Evolutionary conservation across 2,797 vertebrate genomes (phyloP).

Genomic region (Siniperca obscura): DNA sequence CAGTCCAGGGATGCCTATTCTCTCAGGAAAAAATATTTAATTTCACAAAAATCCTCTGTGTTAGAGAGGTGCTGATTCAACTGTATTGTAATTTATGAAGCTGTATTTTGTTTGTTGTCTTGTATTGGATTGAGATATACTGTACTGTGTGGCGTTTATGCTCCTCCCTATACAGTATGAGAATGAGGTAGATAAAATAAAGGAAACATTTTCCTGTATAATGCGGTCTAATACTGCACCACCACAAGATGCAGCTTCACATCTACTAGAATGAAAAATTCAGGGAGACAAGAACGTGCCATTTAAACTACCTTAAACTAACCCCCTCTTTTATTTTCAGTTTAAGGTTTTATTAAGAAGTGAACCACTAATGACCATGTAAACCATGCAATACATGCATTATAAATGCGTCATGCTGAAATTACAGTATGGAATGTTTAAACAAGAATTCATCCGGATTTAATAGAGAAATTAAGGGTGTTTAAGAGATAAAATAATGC

Average conservation of each 20-base stretch:
- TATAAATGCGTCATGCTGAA: neutral
- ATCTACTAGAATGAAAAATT: neutral
- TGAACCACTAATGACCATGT: neutral
- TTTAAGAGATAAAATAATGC: constrained; percentile 2
- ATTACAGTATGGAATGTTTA: constrained; percentile 8
- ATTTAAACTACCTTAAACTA: neutral
- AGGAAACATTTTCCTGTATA: neutral
- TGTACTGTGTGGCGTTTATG: neutral
- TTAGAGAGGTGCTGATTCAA: neutral
- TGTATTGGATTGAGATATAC: neutral
- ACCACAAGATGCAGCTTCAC: neutral
- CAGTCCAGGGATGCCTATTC: neutral
- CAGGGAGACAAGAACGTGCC: neutral
- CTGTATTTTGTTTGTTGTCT: neutral
- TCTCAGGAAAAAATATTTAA: neutral
- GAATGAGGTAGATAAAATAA: neutral
- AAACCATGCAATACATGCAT: neutral
- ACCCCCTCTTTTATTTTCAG: neutral
- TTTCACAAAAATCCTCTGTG: neutral
- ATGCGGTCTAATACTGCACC: neutral
- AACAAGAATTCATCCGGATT: constrained; percentile 24
- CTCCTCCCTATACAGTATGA: neutral
- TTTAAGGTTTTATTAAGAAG: neutral
- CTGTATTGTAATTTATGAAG: neutral
- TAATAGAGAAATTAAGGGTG: constrained; percentile 21